Evolutionary conservation across 2,888 invertebrate species (phyloP).

Genomic region (Noctua fimbriata): DNA sequence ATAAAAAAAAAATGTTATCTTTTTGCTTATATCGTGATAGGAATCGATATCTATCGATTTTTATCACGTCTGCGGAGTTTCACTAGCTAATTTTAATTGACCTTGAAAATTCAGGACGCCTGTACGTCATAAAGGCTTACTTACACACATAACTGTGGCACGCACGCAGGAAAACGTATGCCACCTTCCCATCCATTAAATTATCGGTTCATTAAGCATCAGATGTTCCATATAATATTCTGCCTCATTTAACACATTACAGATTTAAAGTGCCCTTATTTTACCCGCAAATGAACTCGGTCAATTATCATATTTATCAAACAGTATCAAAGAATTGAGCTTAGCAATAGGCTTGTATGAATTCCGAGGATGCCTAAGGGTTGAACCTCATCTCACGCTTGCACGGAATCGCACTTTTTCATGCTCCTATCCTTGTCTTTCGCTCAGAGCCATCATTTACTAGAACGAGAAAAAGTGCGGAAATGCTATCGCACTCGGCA

Average conservation of each 20-base stretch:
- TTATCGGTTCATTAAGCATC: conserved; percentile 44
- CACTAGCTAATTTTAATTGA: neutral
- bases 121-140: neutral
- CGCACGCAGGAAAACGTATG: conserved; percentile 12
- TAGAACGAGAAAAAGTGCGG: no score
- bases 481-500: no score
- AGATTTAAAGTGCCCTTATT: conserved; percentile 48
- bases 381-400: no score
- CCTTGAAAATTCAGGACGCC: neutral
- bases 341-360: neutral
- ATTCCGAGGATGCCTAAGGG: neutral
- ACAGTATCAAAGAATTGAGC: neutral
- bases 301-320: conserved; percentile 5
- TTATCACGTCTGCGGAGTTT: neutral
- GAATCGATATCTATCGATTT: no score
- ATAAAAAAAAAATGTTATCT: no score
- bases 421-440: no score
- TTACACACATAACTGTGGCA: neutral
- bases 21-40: no score
- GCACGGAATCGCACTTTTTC: no score
- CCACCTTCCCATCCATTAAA: conserved; percentile 16
- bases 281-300: conserved; percentile 23
- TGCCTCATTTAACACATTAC: conserved; percentile 44
- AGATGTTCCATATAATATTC: conserved; percentile 52
- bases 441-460: no score